phyloP scores from a whole-genome alignment of 1,140 invertebrate genomes.

The Chelonus insularis region DNA sequence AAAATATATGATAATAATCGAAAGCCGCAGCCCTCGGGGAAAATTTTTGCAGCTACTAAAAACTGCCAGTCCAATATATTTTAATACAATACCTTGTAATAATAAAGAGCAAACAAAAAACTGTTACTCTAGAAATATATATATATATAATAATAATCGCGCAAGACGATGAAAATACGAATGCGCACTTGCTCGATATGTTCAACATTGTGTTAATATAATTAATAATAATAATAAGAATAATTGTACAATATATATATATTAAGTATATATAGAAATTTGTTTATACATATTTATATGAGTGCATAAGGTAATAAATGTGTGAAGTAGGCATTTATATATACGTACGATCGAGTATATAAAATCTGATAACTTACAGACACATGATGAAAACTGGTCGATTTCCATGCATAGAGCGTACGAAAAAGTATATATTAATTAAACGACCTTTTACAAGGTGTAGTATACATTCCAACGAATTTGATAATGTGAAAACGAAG shows the following conservation, averaged over 20 bases:
- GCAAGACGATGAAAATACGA: conserved; percentile 27
- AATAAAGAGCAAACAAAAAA: not conserved
- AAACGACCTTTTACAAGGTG: conserved; percentile 19
- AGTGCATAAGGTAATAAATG: conserved; percentile 26
- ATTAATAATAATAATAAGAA: too few species aligned
- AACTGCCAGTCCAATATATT: conserved; percentile 24
- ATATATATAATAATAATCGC: conserved; percentile 18
- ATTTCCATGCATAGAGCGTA: conserved; percentile 49
- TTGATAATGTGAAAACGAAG: conserved; percentile 2
- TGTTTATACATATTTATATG: conserved; percentile 16
- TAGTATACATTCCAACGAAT: conserved; percentile 31
- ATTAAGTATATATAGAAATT: conserved; percentile 18
- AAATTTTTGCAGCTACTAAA: conserved; percentile 17
- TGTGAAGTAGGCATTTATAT: conserved; percentile 20
- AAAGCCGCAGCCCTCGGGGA: conserved; percentile 16
- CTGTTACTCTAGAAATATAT: conserved; percentile 1
- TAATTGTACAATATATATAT: conserved; percentile 11
- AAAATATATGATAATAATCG: conserved; percentile 12
- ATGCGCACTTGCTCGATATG: conserved; percentile 23
- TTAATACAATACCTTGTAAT: conserved; percentile 15
- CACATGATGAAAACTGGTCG: conserved; percentile 38
- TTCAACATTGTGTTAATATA: conserved; percentile 5
- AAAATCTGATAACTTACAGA: conserved; percentile 34
- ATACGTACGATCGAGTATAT: conserved; percentile 33
- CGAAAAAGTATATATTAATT: conserved; percentile 30